Base-by-base conservation (phyloP, 92 coral and sea anemone genomes). In the Umimayanthus kanabou region DNA sequence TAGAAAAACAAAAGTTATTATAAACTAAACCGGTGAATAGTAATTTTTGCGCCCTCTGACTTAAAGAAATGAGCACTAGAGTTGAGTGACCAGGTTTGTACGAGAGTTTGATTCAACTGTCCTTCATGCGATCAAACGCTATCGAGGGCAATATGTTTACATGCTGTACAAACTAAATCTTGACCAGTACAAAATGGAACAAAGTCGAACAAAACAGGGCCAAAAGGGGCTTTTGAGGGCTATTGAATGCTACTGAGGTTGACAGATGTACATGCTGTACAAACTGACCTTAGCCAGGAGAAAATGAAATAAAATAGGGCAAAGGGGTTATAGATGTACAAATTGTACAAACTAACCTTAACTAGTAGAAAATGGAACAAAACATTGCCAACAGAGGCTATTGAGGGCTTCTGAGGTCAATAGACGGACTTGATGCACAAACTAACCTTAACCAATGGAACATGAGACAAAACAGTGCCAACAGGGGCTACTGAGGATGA, bases 401-500 rank as follows among this genome's bases (percentile, higher is more conserved):
- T 55, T 53, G 58, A 11, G 14, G 58, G 39, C 20, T 53, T 11
- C 0, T 53, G 58, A 53, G 58, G 58, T 10, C 77, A 10, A 11
- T 7, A 0, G 22, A 7, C 30, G 22, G 30, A 0, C 42, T 13
- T 78, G 37, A 2, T 45, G 58, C 25, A n/a, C 14, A 14, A 67
- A 22, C 77, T 25, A 40, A 82, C 86, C 86, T 82, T 67, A 2
- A 82, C 65, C 6, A 82, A 20, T 14, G 86, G 58, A 26, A 82
- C 23, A 4, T 69, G 49, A 18, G 86, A 82, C 26, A 82, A 39
- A 37, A 67, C 86, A 18, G 86, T 30, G 57, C 8, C n/a, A 67
- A 69, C 86, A 28, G 86, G 86, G 5, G 73, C 70, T 58, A 81
- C 4, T 4, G 74, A 39, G 29, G 86, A 43, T 0, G 73, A 43